Evolutionary conservation across 2,113 vertebrate species (phyloP).

Genomic region (Alexandromys fortis): DNA sequence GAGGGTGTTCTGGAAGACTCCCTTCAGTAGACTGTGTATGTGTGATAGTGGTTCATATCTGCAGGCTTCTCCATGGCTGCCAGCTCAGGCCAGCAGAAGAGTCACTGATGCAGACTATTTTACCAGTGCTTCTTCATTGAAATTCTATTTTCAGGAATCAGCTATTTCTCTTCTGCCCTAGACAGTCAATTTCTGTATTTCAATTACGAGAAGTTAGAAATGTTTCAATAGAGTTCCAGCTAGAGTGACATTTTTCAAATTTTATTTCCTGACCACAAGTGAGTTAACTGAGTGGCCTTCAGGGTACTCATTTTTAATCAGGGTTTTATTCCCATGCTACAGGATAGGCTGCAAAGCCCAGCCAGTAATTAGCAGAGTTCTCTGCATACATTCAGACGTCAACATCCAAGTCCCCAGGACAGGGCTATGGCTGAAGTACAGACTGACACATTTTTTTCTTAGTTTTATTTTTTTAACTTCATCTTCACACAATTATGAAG

Average conservation of each 20-base stretch:
- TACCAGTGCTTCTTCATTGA: neutral
- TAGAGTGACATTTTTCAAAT: constrained; percentile 6
- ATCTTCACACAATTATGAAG: constrained; percentile 6
- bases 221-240: constrained; percentile 7
- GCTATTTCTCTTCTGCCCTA: neutral
- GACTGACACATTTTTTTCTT: neutral
- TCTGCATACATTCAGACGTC: neutral
- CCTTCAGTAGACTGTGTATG: neutral
- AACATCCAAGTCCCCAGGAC: neutral
- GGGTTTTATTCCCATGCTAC: neutral
- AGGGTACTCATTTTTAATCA: constrained; percentile 34
- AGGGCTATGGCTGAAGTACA: neutral
- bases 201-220: constrained; percentile 28
- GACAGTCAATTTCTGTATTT: constrained; percentile 37
- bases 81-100: neutral
- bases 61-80: neutral
- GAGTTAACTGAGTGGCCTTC: neutral
- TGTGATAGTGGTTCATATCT: too few species aligned
- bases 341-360: constrained; percentile 36
- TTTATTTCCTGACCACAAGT: neutral
- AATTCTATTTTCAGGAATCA: neutral
- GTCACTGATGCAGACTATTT: neutral
- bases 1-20: neutral
- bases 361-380: constrained; percentile 37
- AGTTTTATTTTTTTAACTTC: neutral